Conservation (phyloP, 2,797 vertebrate genomes). For the Sebastes taczanowskii region DNA sequence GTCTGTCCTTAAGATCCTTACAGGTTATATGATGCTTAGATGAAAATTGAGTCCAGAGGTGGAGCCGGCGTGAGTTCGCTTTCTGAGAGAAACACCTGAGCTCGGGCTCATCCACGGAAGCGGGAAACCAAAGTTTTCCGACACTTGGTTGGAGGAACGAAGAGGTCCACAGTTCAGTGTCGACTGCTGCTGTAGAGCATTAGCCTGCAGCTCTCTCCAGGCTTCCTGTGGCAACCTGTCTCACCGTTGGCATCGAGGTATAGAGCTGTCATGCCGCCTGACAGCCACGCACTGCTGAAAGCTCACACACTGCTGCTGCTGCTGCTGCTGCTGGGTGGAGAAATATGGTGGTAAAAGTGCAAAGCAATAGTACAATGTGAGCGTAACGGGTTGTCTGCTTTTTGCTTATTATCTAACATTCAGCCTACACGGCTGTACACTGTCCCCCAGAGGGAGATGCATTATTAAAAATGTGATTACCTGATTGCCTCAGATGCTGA, state of each 20-base stretch:
- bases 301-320: background rate
- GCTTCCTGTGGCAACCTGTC: constrained; percentile 58
- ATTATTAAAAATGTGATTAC: constrained; percentile 55
- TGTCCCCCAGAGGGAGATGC: constrained; percentile 33
- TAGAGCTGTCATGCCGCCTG: constrained; percentile 63
- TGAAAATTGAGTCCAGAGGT: background rate
- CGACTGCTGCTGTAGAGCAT: constrained; percentile 44
- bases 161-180: constrained; percentile 27
- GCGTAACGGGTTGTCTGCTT: background rate
- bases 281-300: constrained; percentile 38
- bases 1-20: background rate
- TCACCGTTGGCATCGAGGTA: constrained; percentile 41
- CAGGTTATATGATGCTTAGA: background rate
- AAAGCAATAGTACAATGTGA: constrained; percentile 8
- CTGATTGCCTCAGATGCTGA: constrained; percentile 56
- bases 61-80: background rate
- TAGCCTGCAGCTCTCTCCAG: constrained; percentile 63
- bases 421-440: constrained; percentile 11
- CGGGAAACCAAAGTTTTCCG: constrained; percentile 25
- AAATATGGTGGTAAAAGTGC: constrained; percentile 22
- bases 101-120: constrained; percentile 9
- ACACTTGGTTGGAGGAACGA: constrained; percentile 23
- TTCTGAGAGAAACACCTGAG: background rate
- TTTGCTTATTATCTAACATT: constrained; percentile 40
- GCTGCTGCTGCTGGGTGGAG: background rate